Base-by-base conservation (phyloP, 2,888 invertebrate species). In the Idaea biselata region DNA sequence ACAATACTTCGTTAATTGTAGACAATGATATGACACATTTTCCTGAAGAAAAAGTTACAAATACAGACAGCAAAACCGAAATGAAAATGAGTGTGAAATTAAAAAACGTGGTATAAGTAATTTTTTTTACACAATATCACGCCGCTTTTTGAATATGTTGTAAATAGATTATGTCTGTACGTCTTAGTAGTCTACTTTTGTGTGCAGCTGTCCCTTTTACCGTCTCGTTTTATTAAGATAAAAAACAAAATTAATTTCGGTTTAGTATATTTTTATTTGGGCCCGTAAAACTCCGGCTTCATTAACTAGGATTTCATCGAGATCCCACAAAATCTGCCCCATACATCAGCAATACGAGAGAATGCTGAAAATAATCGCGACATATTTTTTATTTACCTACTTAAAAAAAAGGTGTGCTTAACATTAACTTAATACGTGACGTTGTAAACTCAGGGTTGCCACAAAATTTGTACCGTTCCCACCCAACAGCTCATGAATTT, bases 401-500 rank as follows among this genome's bases (percentile, higher is more conserved):
- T 73, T 77, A 73, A 69, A 76, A 78, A 74, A 72, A 71, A 66
- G 59, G 58, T 64, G 63, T 73, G n/a, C n/a, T n/a, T n/a, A n/a
- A 69, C 73, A 79, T 86, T 85, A 86, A 80, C 74, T 78, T 82
- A 74, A 81, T 78, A 87, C 87, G 88, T 89, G 88, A 87, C 77
- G 81, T 84, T 84, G 85, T 88, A 86, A 86, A 81, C 75, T 76
- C 72, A 77, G 76, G 75, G 75, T 67, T 82, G 82, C 79, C 82
- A 78, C 81, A 80, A 87, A 82, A 86, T 85, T 81, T 82, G 77
- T 78, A 73, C 73, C 76, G 74, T 69, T 66, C 77, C 75, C 77
- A 74, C 76, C 75, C 77, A 77, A 77, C 72, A 76, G 69, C 83
- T 88, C 87, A 86, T 89, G 89, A 89, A 89, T 89, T 87, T 89